Evolutionary conservation across 2,797 vertebrate species (phyloP).

Genomic region (Hydrocynus forskahlii): DNA sequence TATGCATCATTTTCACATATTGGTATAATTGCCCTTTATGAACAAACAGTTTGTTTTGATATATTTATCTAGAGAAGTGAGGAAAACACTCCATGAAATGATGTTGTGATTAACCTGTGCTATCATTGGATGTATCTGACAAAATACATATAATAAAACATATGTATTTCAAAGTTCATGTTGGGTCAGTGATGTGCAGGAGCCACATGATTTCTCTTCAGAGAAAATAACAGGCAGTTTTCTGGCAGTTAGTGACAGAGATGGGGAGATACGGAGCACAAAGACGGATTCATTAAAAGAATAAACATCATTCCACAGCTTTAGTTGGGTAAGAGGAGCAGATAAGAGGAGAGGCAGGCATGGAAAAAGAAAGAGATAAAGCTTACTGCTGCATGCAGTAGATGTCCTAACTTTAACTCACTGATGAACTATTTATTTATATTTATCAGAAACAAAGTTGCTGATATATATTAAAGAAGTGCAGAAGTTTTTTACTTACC

Average conservation of each 20-base stretch:
- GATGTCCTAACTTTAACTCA: neutral
- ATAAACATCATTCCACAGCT: neutral
- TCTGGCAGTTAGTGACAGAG: neutral
- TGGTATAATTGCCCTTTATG: neutral
- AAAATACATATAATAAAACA: too few relatives aligned
- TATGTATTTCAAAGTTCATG: too few relatives aligned
- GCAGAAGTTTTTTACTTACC: slow-evolving; percentile 11
- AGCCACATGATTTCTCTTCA: slow-evolving; percentile 4
- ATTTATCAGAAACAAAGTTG: too few relatives aligned
- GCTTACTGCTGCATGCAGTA: neutral
- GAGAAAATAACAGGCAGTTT: slow-evolving; percentile 1
- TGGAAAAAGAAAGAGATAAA: neutral
- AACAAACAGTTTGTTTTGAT: too few relatives aligned
- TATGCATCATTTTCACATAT: too few relatives aligned
- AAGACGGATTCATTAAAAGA: neutral
- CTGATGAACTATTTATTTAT: too few relatives aligned
- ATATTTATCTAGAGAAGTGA: neutral
- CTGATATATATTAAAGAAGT: neutral
- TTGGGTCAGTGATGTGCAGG: neutral
- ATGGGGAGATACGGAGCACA: neutral
- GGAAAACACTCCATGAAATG: neutral
- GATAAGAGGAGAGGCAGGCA: neutral
- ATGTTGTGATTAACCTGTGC: neutral
- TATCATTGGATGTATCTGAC: neutral
- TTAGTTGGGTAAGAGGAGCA: neutral